A percentile compares a stretch with the other conserved stretches of the same genome.
Evolutionary conservation across 2,888 invertebrate genomes (phyloP).

Genomic region (Caenorhabditis drosophilae): DNA sequence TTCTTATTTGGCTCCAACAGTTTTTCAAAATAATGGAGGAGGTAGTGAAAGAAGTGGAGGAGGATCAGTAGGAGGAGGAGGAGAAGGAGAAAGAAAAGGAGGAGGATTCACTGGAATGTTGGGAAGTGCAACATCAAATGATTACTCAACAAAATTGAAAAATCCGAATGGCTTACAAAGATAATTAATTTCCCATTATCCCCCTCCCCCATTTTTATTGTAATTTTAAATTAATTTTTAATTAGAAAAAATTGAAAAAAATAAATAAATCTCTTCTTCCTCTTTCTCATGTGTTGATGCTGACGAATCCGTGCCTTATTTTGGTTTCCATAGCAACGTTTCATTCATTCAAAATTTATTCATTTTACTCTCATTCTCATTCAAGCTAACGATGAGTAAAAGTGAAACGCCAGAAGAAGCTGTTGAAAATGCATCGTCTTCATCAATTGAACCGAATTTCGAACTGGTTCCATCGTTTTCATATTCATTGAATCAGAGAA

Average conservation of each 20-base stretch:
- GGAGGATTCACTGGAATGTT: slow-evolving; percentile 36
- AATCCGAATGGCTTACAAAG: slow-evolving; percentile 34
- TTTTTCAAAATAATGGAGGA: no score
- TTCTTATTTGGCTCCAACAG: slow-evolving; percentile 34
- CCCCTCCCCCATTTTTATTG: not conserved
- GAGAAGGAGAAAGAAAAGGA: slow-evolving; percentile 19
- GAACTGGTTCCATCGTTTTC: slow-evolving; percentile 17
- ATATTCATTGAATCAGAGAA: slow-evolving; percentile 37
- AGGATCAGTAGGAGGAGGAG: slow-evolving; percentile 30
- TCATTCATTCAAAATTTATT: not conserved
- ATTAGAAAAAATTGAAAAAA: no score
- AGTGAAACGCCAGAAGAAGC: slow-evolving; percentile 27
- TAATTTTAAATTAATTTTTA: not conserved
- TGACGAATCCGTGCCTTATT: not conserved
- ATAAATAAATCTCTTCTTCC: no score
- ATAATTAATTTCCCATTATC: slow-evolving; percentile 13
- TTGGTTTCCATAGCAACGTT: slow-evolving; percentile 21
- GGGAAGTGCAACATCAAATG: slow-evolving; percentile 12
- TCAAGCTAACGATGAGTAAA: slow-evolving; percentile 6
- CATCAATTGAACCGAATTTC: slow-evolving; percentile 14
- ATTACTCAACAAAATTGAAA: slow-evolving; percentile 28
- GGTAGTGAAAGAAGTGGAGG: slow-evolving; percentile 22
- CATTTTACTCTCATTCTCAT: not conserved
- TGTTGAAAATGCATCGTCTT: not conserved
- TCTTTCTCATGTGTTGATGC: not conserved